These are phyloP conservation scores for Argyrosomus japonicus DNA, from an alignment of 2,113 vertebrate genomes.

Conservation along the genomic window DNA sequence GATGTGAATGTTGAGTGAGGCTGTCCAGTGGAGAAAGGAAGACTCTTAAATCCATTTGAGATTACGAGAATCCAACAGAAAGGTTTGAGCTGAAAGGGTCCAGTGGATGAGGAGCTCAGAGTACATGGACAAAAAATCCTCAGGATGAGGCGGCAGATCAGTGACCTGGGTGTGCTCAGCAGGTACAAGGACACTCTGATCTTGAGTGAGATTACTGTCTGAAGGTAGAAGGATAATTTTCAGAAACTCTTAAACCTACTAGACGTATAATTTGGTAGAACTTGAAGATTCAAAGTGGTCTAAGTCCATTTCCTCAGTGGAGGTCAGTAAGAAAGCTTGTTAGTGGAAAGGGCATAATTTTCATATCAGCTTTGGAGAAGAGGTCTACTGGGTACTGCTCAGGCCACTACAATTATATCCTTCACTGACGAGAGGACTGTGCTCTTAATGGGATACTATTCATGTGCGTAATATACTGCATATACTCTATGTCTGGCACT, in stretches of 20 bases:
- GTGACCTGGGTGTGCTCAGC: conserved; percentile 40
- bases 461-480: conserved; percentile 44
- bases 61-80: conserved; percentile 28
- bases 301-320: conserved; percentile 37
- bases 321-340: conserved; percentile 59
- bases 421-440: conserved; percentile 16
- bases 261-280: conserved; percentile 33
- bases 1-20: conserved; percentile 25
- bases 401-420: conserved; percentile 58
- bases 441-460: conserved; percentile 55
- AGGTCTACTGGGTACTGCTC: conserved; percentile 47
- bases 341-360: conserved; percentile 64
- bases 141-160: conserved; percentile 31
- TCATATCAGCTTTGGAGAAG: conserved; percentile 36
- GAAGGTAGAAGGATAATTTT: conserved; percentile 24
- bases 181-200: conserved; percentile 29
- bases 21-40: conserved; percentile 22
- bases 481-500: conserved; percentile 27
- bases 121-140: conserved; percentile 26
- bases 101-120: conserved; percentile 23
- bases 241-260: conserved; percentile 8
- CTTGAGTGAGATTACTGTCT: conserved; percentile 27
- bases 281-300: conserved; percentile 26
- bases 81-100: conserved; percentile 28
- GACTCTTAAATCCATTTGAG: conserved; percentile 22